Conservation (phyloP, 2,797 vertebrate genomes). For the Arrhamphus sclerolepis region DNA sequence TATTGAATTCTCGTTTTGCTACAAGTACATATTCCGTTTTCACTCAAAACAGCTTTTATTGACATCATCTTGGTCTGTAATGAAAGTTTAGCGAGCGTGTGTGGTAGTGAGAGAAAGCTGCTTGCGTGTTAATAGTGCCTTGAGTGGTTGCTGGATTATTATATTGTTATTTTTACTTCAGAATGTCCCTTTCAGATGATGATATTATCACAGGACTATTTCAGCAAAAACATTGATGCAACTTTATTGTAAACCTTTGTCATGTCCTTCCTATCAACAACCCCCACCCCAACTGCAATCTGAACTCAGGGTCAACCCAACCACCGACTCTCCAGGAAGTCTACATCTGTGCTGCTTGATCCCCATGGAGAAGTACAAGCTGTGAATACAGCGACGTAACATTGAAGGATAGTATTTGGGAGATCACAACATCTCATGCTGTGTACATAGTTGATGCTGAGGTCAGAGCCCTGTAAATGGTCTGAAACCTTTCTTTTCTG, state of each 20-base stretch:
- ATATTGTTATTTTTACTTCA: too few species aligned
- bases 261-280: background rate
- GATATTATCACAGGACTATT: too few species aligned
- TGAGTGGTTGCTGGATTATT: too few species aligned
- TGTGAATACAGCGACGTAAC: slow-evolving; percentile 82
- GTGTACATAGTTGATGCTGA: slow-evolving; percentile 71
- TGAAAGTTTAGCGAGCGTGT: too few species aligned
- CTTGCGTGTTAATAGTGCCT: too few species aligned
- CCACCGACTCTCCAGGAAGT: slow-evolving; percentile 64
- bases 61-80: too few species aligned
- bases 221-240: too few species aligned
- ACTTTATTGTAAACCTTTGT: background rate
- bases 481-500: slow-evolving; percentile 65
- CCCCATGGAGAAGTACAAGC: slow-evolving; percentile 79
- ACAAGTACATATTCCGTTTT: too few species aligned
- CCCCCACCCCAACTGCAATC: slow-evolving; percentile 18
- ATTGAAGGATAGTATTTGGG: slow-evolving; percentile 78
- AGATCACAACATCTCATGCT: slow-evolving; percentile 75
- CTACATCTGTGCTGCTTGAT: slow-evolving; percentile 81
- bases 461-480: slow-evolving; percentile 73
- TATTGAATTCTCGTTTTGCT: too few species aligned
- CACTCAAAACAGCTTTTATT: too few species aligned
- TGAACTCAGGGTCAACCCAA: slow-evolving; percentile 52
- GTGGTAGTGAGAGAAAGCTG: too few species aligned
- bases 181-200: too few species aligned